These are phyloP conservation scores for Drosophila neonasuta DNA, from an alignment of 2,888 invertebrate genomes.

Conservation along the genomic window DNA sequence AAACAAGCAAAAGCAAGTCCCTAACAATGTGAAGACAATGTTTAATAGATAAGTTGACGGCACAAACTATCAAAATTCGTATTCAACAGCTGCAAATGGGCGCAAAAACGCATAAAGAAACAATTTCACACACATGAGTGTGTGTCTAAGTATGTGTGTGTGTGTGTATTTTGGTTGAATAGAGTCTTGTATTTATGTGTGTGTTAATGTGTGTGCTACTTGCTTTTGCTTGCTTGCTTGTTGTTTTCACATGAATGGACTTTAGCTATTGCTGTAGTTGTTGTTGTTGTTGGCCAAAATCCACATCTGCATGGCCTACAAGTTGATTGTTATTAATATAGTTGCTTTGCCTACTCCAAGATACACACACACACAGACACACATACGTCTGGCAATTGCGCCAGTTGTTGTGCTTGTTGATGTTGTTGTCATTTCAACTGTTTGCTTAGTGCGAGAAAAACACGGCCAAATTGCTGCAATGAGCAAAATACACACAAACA, in stretches of 20 bases:
- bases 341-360: conserved; percentile 41
- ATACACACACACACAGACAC: conserved; percentile 32
- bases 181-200: conserved; percentile 53
- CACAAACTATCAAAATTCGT: conserved; percentile 25
- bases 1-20: conserved; percentile 18
- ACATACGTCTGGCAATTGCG: no score
- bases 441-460: conserved; percentile 61
- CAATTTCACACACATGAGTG: conserved; percentile 34
- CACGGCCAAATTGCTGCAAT: conserved; percentile 62
- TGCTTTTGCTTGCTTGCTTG: conserved; percentile 34
- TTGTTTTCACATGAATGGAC: conserved; percentile 62
- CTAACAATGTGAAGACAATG: conserved; percentile 20
- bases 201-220: conserved; percentile 51
- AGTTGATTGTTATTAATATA: conserved; percentile 70
- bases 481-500: conserved; percentile 36
- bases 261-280: conserved; percentile 39
- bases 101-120: conserved; percentile 49
- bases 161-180: conserved; percentile 29
- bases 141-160: conserved; percentile 3
- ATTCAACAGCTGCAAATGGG: conserved; percentile 54
- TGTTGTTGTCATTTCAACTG: conserved; percentile 54
- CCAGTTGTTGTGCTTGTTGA: conserved; percentile 13
- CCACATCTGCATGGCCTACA: conserved; percentile 62
- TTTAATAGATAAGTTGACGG: conserved; percentile 11
- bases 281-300: conserved; percentile 46